phyloP scores from a whole-genome alignment of 2,797 vertebrate species.

The Crenuchus spilurus region DNA sequence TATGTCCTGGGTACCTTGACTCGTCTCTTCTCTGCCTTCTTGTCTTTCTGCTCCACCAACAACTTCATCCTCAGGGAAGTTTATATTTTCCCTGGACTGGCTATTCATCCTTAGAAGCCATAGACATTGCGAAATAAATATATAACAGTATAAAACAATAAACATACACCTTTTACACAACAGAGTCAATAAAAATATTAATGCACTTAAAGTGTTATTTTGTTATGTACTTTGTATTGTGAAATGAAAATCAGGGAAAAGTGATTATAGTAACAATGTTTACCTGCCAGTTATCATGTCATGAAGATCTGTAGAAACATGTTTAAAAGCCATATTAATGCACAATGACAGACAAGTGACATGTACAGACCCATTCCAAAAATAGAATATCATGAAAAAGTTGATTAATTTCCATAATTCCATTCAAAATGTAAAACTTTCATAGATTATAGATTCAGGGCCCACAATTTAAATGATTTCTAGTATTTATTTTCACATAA shows the following conservation, averaged over 20 bases:
- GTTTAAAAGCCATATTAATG: conserved; percentile 20
- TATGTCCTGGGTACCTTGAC: conserved; percentile 60
- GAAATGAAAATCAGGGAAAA: not conserved
- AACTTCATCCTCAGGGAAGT: conserved; percentile 79
- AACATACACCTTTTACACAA: too few species aligned
- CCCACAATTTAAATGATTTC: too few species aligned
- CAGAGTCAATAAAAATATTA: too few species aligned
- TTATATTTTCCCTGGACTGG: conserved; percentile 79
- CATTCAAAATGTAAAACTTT: too few species aligned
- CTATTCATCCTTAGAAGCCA: conserved; percentile 68
- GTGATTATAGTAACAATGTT: conserved; percentile 51
- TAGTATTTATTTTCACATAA: too few species aligned
- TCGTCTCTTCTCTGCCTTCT: conserved; percentile 45
- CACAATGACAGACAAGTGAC: not conserved
- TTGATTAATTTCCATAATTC: too few species aligned
- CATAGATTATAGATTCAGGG: too few species aligned
- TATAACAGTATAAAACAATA: not conserved
- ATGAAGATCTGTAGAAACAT: conserved; percentile 77
- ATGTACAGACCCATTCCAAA: too few species aligned
- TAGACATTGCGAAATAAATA: not conserved
- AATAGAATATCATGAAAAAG: too few species aligned
- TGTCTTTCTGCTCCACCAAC: conserved; percentile 57
- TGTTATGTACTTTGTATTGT: not conserved
- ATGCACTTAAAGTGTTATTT: too few species aligned
- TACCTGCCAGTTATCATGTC: conserved; percentile 85